Percentiles rank a stretch among this genome's conserved stretches.
These are phyloP conservation scores for Muscicapa comitata DNA, from an alignment of 2,797 vertebrate genomes.

Conservation along the genomic window DNA sequence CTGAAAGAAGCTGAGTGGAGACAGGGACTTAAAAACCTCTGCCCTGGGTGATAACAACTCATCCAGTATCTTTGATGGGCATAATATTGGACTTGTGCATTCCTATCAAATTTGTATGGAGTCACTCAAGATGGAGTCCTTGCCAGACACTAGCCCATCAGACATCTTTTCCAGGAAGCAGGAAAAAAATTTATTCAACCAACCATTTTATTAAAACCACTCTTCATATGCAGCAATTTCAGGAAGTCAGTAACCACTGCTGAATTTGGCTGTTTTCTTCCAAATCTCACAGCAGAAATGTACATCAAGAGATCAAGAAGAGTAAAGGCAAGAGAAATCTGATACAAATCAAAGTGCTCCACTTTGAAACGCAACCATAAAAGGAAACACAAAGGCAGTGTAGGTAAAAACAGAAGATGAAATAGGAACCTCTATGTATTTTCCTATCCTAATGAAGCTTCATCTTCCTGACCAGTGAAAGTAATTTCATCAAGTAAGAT, in stretches of 20 bases:
- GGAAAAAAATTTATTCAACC: not conserved
- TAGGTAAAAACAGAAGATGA: not conserved
- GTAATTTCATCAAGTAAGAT: not conserved
- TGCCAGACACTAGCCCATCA: not conserved
- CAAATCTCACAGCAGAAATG: not conserved
- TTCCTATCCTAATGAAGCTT: not conserved
- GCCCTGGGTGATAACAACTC: not conserved
- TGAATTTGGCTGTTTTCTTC: not conserved
- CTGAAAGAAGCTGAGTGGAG: not conserved
- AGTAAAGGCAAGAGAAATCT: not conserved
- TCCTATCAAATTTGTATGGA: fast-evolving
- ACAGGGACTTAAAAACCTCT: not conserved
- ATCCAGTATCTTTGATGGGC: fast-evolving
- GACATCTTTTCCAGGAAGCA: not conserved
- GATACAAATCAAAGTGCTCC: not conserved
- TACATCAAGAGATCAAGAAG: fast-evolving
- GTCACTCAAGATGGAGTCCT: not conserved
- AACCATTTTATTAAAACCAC: not conserved
- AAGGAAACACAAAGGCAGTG: not conserved
- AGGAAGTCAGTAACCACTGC: not conserved
- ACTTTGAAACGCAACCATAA: not conserved
- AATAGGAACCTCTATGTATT: not conserved
- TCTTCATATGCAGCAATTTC: not conserved
- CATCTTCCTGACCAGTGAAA: not conserved
- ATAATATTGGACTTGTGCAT: not conserved